Percentiles rank a stretch among this genome's conserved stretches.
These are phyloP conservation scores for Oscheius sp. DNA, from an alignment of 1,140 invertebrate genomes.

Conservation along the genomic window DNA sequence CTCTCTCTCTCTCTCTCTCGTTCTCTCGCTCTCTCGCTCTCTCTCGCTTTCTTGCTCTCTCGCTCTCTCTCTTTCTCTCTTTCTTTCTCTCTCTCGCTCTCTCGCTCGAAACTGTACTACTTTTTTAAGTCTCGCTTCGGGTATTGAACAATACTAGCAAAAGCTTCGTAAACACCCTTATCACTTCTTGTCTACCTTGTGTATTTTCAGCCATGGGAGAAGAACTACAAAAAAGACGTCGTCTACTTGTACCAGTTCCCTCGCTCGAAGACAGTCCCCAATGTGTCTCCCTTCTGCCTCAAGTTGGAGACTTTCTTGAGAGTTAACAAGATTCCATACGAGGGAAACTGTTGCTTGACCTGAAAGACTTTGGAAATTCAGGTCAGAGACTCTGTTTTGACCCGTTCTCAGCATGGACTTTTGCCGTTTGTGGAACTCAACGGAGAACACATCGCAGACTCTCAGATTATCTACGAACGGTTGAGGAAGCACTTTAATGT, in stretches of 20 bases:
- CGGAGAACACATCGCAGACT: slow-evolving; percentile 56
- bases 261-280: slow-evolving; percentile 76
- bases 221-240: slow-evolving; percentile 27
- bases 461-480: slow-evolving; percentile 51
- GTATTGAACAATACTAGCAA: no score
- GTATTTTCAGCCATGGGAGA: slow-evolving; percentile 13
- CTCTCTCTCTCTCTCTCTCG: no score
- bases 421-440: slow-evolving; percentile 55
- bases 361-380: background rate
- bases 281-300: slow-evolving; percentile 82
- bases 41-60: no score
- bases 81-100: no score
- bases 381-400: slow-evolving; percentile 3
- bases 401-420: slow-evolving; percentile 26
- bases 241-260: slow-evolving; percentile 61
- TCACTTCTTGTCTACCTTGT: no score
- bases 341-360: slow-evolving; percentile 68
- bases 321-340: slow-evolving; percentile 82
- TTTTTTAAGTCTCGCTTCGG: no score
- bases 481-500: slow-evolving; percentile 45
- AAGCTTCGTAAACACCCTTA: no score
- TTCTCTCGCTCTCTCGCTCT: no score
- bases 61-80: no score
- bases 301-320: slow-evolving; percentile 90
- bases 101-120: no score